Conservation (phyloP, 2,113 vertebrate species). For the Procavia capensis region DNA sequence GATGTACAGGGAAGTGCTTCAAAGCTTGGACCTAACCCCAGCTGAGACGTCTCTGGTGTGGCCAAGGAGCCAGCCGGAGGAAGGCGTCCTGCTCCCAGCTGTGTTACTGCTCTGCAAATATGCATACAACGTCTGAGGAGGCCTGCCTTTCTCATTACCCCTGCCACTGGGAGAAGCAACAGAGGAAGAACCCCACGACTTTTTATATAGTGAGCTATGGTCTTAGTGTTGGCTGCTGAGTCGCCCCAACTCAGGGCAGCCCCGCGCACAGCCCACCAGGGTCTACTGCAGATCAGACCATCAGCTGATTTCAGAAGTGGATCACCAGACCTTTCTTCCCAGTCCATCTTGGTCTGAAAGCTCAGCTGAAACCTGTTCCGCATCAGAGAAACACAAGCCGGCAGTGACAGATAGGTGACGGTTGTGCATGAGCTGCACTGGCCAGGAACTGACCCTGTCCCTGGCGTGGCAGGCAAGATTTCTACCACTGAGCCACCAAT, state of each 20-base stretch:
- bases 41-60: slow-evolving; percentile 2
- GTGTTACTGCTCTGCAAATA: slow-evolving; percentile 66
- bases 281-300: background rate
- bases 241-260: too few species aligned
- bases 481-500: background rate
- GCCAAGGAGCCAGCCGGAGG: slow-evolving; percentile 16
- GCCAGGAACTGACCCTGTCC: background rate
- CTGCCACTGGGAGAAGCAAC: slow-evolving; percentile 10
- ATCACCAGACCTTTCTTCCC: background rate
- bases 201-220: background rate
- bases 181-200: background rate
- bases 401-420: background rate
- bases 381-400: background rate
- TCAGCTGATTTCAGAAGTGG: too few species aligned
- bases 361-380: background rate
- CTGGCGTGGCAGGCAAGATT: background rate
- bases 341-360: background rate
- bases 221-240: background rate
- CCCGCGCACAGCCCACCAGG: background rate
- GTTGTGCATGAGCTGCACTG: background rate
- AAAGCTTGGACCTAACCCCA: background rate
- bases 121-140: slow-evolving; percentile 74
- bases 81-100: slow-evolving; percentile 48
- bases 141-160: slow-evolving; percentile 19
- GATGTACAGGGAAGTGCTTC: background rate